A percentile compares a stretch with the other conserved stretches of the same genome.
Evolutionary conservation across 1,140 invertebrate genomes (phyloP).

Genomic region (Apis mellifera): DNA sequence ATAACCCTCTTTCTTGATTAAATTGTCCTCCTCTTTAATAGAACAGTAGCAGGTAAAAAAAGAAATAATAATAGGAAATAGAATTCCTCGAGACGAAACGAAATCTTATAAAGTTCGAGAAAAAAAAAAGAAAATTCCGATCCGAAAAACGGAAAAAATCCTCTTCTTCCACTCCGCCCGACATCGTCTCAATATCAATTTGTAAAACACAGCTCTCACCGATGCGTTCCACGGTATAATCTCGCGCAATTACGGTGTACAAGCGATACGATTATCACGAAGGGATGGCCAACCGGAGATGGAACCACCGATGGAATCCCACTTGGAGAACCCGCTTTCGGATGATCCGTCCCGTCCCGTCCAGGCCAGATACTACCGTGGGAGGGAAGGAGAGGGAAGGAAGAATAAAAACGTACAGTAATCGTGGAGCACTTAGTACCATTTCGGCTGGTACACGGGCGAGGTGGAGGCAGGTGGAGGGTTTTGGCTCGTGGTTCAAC

Average conservation of each 20-base stretch:
- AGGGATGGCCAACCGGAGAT: conserved; percentile 18
- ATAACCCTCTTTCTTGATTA: too few relatives aligned
- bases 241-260: conserved; percentile 39
- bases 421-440: conserved; percentile 62
- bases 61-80: too few relatives aligned
- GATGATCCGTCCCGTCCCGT: conserved; percentile 30
- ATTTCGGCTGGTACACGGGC: conserved; percentile 38
- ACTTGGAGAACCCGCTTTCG: background rate
- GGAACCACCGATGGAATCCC: conserved; percentile 14
- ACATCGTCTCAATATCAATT: conserved; percentile 26
- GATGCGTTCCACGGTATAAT: conserved; percentile 12
- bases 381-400: background rate
- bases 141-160: too few relatives aligned
- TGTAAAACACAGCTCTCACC: conserved; percentile 44
- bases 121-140: too few relatives aligned
- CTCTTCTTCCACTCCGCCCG: background rate
- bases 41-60: too few relatives aligned
- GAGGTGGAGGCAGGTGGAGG: conserved; percentile 45
- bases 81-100: too few relatives aligned
- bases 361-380: background rate
- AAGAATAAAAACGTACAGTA: conserved; percentile 48
- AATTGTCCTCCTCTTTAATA: too few relatives aligned
- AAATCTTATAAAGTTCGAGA: too few relatives aligned
- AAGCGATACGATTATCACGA: conserved; percentile 54
- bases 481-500: background rate